phyloP scores from a whole-genome alignment of 2,797 vertebrate genomes.

The Aotus griseimembra region DNA sequence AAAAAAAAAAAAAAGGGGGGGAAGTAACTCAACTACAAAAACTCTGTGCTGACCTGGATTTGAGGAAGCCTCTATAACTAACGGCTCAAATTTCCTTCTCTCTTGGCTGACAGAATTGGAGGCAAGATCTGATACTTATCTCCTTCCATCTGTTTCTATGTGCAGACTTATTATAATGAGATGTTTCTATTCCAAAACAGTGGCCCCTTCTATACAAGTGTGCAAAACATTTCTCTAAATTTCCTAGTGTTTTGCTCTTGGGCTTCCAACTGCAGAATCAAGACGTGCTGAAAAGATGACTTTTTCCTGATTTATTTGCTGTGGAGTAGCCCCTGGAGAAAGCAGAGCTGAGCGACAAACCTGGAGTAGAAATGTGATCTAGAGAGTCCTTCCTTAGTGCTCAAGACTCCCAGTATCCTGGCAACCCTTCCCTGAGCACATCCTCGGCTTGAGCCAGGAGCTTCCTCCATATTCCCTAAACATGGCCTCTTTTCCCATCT shows the following conservation, averaged over 20 bases:
- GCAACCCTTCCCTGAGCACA: not conserved
- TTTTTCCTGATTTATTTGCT: not conserved
- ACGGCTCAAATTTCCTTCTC: conserved; percentile 50
- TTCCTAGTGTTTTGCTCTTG: conserved; percentile 11
- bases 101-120: conserved; percentile 65
- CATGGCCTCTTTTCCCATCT: not conserved
- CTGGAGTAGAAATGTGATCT: too few species aligned
- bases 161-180: conserved; percentile 16
- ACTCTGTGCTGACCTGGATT: not conserved
- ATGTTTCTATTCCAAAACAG: conserved; percentile 69
- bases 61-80: conserved; percentile 40
- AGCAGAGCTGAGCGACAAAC: not conserved
- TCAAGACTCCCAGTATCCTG: rapidly evolving
- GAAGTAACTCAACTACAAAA: conserved; percentile 36
- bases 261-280: not conserved
- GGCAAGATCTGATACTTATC: conserved; percentile 45
- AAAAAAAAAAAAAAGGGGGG: not conserved
- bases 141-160: conserved; percentile 58
- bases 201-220: conserved; percentile 59
- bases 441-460: not conserved
- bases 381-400: not conserved
- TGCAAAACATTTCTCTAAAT: conserved; percentile 27
- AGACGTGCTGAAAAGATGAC: not conserved
- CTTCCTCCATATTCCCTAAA: not conserved
- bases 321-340: not conserved